Base-by-base conservation (phyloP, 2,888 invertebrate genomes). In the Lordiphosa andalusiaca region DNA sequence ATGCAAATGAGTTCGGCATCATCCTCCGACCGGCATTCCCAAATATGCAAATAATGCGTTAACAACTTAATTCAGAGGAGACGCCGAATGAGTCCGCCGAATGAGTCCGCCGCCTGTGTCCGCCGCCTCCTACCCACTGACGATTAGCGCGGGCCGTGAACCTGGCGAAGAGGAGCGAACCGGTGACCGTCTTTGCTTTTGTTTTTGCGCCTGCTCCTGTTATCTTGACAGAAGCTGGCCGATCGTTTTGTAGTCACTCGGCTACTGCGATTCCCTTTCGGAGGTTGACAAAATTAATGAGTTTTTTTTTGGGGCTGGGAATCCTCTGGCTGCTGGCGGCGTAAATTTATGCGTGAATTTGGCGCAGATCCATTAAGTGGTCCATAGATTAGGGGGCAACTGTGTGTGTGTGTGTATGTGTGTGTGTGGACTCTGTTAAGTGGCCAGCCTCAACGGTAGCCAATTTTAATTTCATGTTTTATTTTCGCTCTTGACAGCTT, bases 21-120 rank as follows among this genome's bases (percentile, higher is more conserved):
- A n/a, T n/a, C n/a, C n/a, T n/a, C n/a, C n/a, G n/a, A 83, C 81
- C 80, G 77, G 78, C 80, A 77, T 59, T 42, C 42, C 65, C 70
- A 81, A 85, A 87, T 84, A 87, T 87, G 86, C 86, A 87, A 87
- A 87, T 86, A 85, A 85, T 85, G 84, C 84, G 87, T 86, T 87
- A 87, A 87, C 87, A 87, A 87, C 87, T 87, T 84, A 87, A 87
- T 87, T 49, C 54, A 46, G 48, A 54, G 47, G 66, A 58, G 16
- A 2, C 2, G 1, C 53, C 44, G 46, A 61, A 39, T 51, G 46
- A 52, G 38, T 60, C n/a, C 2, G 1, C 53, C 44, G 46, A 61
- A 39, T 51, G 46, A 52, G 38, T 60, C n/a, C n/a, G n/a, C n/a
- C n/a, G n/a, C n/a, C n/a, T n/a, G n/a, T n/a, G n/a, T n/a, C n/a